Evolutionary conservation across 2,113 vertebrate species (phyloP).

Genomic region (Burhinus oedicnemus): DNA sequence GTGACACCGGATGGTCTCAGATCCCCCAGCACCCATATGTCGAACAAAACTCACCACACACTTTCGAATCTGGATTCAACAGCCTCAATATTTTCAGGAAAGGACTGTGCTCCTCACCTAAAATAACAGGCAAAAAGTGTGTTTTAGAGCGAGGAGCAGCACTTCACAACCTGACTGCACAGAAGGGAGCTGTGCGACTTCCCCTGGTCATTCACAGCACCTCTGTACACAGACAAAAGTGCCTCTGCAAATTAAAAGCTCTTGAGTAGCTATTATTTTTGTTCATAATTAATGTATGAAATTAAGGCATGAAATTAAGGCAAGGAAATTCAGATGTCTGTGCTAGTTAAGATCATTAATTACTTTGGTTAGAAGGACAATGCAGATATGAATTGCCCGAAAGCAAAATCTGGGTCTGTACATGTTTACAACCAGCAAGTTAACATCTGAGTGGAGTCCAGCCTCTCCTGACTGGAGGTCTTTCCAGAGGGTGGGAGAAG

Average conservation of each 20-base stretch:
- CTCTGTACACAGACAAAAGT: neutral
- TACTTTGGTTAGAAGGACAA: neutral
- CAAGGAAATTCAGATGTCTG: neutral
- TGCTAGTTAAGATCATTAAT: neutral
- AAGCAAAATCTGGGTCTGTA: neutral
- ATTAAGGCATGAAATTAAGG: neutral
- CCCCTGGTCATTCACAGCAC: neutral
- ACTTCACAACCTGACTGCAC: neutral
- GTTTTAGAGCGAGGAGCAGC: neutral
- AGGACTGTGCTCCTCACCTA: neutral
- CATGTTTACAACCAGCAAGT: neutral
- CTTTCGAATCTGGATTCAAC: neutral
- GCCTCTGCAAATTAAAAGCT: neutral
- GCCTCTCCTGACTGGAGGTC: neutral
- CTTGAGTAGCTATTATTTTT: neutral
- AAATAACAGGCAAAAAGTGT: neutral
- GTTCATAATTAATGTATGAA: neutral
- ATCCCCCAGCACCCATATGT: neutral
- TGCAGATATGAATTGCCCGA: neutral
- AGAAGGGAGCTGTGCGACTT: neutral
- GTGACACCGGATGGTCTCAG: neutral
- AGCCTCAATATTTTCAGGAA: neutral
- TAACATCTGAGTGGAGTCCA: neutral
- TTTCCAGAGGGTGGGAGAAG: neutral
- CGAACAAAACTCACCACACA: neutral